A percentile compares a stretch with the other conserved stretches of the same genome.
Conservation (phyloP, 2,797 vertebrate genomes). For the Peromyscus eremicus region DNA sequence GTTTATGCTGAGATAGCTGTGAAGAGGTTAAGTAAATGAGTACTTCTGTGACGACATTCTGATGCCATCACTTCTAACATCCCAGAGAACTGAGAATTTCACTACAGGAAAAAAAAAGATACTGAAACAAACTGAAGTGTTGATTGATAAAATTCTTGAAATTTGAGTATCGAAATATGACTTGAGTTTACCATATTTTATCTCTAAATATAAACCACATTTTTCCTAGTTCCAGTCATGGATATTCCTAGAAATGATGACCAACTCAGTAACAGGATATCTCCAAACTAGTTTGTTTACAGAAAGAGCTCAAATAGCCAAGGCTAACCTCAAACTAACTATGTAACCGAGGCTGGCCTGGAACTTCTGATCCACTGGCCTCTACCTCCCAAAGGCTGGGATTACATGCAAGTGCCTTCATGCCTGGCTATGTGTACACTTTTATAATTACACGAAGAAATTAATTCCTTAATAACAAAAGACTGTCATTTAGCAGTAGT, state of each 20-base stretch:
- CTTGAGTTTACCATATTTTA: not conserved
- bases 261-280: not conserved
- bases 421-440: not conserved
- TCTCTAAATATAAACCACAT: not conserved
- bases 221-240: not conserved
- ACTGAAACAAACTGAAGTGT: slow-evolving; percentile 21
- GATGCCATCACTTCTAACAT: not conserved
- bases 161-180: not conserved
- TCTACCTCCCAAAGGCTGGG: not conserved
- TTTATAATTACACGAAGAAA: slow-evolving; percentile 60
- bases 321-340: not conserved
- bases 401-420: not conserved
- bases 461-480: slow-evolving; percentile 34
- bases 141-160: not conserved
- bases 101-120: slow-evolving; percentile 11
- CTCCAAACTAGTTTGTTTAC: not conserved
- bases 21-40: slow-evolving; percentile 25
- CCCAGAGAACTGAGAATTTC: slow-evolving; percentile 32
- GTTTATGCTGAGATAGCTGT: not conserved
- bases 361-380: no score
- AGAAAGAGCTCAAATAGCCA: not conserved
- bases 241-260: not conserved
- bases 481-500: slow-evolving; percentile 27
- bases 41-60: slow-evolving; percentile 27
- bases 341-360: not conserved